Evolutionary conservation across 2,797 vertebrate species (phyloP), one percentile per base, ranked within the genome.

Genomic region (Pogonophryne albipinna): DNA sequence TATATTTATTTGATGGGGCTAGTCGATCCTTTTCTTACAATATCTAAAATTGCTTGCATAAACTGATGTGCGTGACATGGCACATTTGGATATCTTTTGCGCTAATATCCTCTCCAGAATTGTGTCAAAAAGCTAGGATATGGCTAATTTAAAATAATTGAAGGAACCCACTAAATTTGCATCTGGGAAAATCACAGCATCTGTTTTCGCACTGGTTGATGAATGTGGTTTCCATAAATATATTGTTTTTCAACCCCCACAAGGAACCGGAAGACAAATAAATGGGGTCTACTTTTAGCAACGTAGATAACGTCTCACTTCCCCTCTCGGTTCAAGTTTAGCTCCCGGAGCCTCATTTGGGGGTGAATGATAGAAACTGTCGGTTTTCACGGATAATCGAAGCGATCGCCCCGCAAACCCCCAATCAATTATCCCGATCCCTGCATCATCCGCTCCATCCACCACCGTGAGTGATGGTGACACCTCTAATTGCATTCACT

Each of bases 401-500:
- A 86, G 78, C 58, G 75, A 90, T 87, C 78, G 27, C 77, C 66
- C 60, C 6, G 16, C 80, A 89, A 89, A 89, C 79, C 89, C 68
- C 83, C 74, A 83, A 86, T 91, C 84, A 78, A 68, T 85, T 67
- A 73, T 68, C 62, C 70, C 67, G 78, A 85, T 85, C 80, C 73
- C 65, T 12, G 71, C 81, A 85, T 90, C 80, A 81, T 90, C 79
- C 55, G 34, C 80, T 79, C 78, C 80, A 71, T 86, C 85, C 83
- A 68, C 75, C 78, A 67, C 71, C 15, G 10, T 83, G 90, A 89
- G 78, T 52, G 87, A 93, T 85, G 76, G 84, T 64, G 90, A 89
- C 87, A 86, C 85, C 85, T 87, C 86, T 91, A 88, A 91, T 88
- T 89, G 93, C 90, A 92, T 93, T 91, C 90, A 91, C 78, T 82